These are phyloP conservation scores for Euborellia annulipes DNA, from an alignment of 1,140 invertebrate genomes.

Conservation along the genomic window DNA sequence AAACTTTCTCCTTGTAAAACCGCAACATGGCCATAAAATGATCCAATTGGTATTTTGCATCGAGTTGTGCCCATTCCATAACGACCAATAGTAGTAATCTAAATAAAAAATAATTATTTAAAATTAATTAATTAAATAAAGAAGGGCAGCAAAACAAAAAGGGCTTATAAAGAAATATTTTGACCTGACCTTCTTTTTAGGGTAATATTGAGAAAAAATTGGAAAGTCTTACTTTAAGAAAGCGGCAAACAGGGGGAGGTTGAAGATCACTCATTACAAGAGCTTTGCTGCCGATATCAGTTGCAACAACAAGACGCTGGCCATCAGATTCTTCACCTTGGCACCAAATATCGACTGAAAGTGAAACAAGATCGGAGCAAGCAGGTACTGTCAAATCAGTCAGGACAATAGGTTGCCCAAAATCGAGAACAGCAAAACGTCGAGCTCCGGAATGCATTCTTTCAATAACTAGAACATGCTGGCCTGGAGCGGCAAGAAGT, in stretches of 20 bases:
- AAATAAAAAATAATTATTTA: slow-evolving; percentile 8
- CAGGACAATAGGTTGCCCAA: slow-evolving; percentile 65
- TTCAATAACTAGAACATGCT: slow-evolving; percentile 79
- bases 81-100: slow-evolving; percentile 73
- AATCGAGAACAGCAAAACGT: slow-evolving; percentile 78
- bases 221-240: slow-evolving; percentile 57
- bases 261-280: slow-evolving; percentile 76
- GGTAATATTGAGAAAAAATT: too few species aligned
- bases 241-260: slow-evolving; percentile 73
- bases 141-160: neutral
- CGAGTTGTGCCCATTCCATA: slow-evolving; percentile 80
- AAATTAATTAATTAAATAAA: neutral
- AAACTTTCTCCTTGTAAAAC: slow-evolving; percentile 51
- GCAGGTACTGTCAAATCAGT: slow-evolving; percentile 79
- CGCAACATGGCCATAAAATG: slow-evolving; percentile 79
- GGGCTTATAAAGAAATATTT: too few species aligned
- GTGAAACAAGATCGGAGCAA: slow-evolving; percentile 68
- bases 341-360: slow-evolving; percentile 81
- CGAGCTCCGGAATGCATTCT: slow-evolving; percentile 74
- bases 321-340: slow-evolving; percentile 67
- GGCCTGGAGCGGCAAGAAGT: slow-evolving; percentile 54
- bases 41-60: slow-evolving; percentile 79
- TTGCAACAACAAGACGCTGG: slow-evolving; percentile 64
- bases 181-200: too few species aligned
- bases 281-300: slow-evolving; percentile 68